These are phyloP conservation scores for Xenopus borealis DNA, from an alignment of 2,113 vertebrate genomes.

Conservation along the genomic window DNA sequence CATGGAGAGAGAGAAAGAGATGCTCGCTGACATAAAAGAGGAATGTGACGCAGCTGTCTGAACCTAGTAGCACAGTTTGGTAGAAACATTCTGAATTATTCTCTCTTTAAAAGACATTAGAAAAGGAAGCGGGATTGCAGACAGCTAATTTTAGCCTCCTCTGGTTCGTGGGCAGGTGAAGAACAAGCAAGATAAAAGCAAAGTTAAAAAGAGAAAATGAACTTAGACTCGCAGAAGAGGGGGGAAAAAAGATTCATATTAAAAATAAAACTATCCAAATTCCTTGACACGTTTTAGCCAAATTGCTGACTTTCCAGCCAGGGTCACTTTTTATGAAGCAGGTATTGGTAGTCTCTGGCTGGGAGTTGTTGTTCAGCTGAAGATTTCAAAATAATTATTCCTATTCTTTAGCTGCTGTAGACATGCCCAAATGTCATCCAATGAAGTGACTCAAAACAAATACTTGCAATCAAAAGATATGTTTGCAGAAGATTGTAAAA, in stretches of 20 bases:
- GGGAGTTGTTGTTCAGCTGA: too few species aligned
- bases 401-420: too few species aligned
- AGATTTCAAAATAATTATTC: too few species aligned
- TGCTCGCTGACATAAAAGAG: conserved; percentile 40
- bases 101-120: conserved; percentile 30
- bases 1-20: conserved; percentile 30
- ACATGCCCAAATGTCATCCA: too few species aligned
- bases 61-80: conserved; percentile 40
- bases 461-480: too few species aligned
- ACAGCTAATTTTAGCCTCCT: conserved; percentile 12
- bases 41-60: conserved; percentile 32
- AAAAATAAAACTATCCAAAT: conserved; percentile 22
- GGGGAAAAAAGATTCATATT: conserved; percentile 3
- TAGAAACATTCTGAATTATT: conserved; percentile 33
- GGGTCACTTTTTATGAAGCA: not conserved
- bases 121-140: conserved; percentile 22
- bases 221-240: not conserved
- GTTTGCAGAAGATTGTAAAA: too few species aligned
- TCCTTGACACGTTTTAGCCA: too few species aligned
- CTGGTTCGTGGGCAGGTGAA: conserved; percentile 22
- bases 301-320: not conserved
- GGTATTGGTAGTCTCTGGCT: too few species aligned
- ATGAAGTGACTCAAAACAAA: too few species aligned
- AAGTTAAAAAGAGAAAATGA: too few species aligned
- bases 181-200: conserved; percentile 20